A percentile compares a stretch with the other conserved stretches of the same genome.
phyloP scores from a whole-genome alignment of 2,113 vertebrate species.

The Oplegnathus fasciatus region DNA sequence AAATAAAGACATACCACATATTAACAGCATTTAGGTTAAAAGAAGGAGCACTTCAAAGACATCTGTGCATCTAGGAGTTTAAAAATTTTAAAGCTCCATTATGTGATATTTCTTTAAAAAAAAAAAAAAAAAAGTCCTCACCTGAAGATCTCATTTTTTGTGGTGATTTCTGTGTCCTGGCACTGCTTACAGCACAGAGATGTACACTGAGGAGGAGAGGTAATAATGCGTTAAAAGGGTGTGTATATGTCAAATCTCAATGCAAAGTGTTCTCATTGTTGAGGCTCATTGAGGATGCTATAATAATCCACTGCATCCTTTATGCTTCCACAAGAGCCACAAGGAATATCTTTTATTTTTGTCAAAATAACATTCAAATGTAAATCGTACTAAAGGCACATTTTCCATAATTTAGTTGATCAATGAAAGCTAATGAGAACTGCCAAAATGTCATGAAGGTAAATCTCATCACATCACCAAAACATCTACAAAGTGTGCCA shows the following conservation, averaged over 20 bases:
- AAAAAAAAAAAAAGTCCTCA: slow-evolving; percentile 78
- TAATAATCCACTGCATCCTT: background rate
- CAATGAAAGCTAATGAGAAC: background rate
- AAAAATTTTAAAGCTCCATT: background rate
- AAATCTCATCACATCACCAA: no score
- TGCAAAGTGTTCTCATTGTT: background rate
- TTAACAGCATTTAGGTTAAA: background rate
- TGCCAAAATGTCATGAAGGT: background rate
- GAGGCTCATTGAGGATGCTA: background rate
- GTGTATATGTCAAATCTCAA: background rate
- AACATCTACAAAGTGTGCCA: no score
- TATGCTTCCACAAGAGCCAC: background rate
- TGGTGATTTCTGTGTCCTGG: slow-evolving; percentile 97
- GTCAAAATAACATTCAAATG: background rate
- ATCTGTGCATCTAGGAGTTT: background rate
- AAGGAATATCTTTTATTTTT: background rate
- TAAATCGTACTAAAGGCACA: background rate
- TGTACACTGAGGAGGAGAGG: slow-evolving; percentile 88
- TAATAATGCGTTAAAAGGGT: background rate
- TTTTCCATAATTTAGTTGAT: background rate
- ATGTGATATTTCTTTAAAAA: no score
- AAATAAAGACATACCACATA: background rate
- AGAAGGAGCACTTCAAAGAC: no score
- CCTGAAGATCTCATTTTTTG: slow-evolving; percentile 99
- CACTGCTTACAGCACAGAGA: slow-evolving; percentile 98